phyloP scores from a whole-genome alignment of 2,113 vertebrate genomes.

The Scolopax mira region DNA sequence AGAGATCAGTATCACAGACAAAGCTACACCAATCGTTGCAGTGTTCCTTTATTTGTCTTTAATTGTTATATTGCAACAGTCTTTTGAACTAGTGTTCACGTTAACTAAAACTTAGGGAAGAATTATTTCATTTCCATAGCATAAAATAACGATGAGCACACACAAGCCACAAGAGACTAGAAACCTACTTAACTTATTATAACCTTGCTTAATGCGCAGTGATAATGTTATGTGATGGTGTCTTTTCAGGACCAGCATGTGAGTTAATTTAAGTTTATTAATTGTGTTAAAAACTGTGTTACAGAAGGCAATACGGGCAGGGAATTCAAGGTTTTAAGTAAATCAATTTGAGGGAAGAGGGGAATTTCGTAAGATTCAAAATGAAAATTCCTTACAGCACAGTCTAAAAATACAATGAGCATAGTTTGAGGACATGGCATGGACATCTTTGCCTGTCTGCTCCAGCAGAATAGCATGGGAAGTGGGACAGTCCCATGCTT shows the following conservation, averaged over 20 bases:
- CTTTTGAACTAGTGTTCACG: not conserved
- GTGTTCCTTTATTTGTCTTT: not conserved
- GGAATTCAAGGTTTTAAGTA: constrained; percentile 50
- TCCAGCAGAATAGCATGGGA: not conserved
- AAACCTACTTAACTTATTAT: constrained; percentile 21
- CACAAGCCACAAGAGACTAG: constrained; percentile 21
- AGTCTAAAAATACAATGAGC: not conserved
- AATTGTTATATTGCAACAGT: not conserved
- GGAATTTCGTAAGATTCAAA: not conserved
- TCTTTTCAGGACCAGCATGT: not conserved
- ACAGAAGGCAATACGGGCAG: not conserved
- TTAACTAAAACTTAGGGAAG: not conserved
- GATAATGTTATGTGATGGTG: constrained; percentile 8
- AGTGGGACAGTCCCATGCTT: not conserved
- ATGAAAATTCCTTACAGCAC: not conserved
- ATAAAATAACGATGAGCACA: constrained; percentile 10
- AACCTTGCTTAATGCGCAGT: constrained; percentile 1
- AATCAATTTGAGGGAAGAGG: not conserved
- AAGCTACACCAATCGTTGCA: not conserved
- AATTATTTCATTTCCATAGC: constrained; percentile 32
- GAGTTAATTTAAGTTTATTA: constrained; percentile 37
- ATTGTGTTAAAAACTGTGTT: constrained; percentile 17
- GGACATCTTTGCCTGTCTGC: not conserved
- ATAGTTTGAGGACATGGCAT: not conserved
- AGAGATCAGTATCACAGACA: not conserved